Conservation (phyloP, 2,888 invertebrate genomes). For the Altica lythri region DNA sequence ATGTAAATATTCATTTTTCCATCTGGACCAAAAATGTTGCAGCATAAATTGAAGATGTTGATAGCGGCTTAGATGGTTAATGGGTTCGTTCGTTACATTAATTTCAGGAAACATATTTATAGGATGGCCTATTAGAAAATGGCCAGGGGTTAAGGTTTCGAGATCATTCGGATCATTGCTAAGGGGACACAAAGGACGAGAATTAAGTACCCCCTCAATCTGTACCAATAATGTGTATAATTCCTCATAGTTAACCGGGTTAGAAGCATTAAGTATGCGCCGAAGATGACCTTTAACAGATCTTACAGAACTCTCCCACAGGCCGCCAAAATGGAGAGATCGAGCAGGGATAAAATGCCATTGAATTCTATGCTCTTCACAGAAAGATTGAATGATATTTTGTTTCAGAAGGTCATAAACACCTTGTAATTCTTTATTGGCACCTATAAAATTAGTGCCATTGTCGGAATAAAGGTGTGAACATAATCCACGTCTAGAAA, state of each 20-base stretch:
- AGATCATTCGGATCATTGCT: not conserved
- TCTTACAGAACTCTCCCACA: not conserved
- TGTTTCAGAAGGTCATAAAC: not conserved
- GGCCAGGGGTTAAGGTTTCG: not conserved
- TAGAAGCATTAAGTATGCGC: not conserved
- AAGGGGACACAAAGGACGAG: not conserved
- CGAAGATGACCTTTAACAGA: not conserved
- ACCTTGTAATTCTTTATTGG: too few relatives aligned
- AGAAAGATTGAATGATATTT: too few relatives aligned
- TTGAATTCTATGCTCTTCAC: not conserved
- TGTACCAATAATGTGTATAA: not conserved
- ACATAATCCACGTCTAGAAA: not conserved
- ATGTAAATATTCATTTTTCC: constrained; percentile 4
- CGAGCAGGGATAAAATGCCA: not conserved
- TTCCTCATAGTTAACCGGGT: not conserved
- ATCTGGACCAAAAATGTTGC: not conserved
- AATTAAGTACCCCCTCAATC: not conserved
- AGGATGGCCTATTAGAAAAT: not conserved
- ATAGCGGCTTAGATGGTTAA: not conserved
- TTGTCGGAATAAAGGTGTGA: not conserved
- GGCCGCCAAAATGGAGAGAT: not conserved
- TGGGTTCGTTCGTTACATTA: not conserved
- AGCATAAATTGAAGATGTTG: not conserved
- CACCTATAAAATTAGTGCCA: too few relatives aligned
- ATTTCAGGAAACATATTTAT: not conserved